Conservation (phyloP, 2,113 vertebrate genomes). For the Xenopus tropicalis region UCB_Xtro_10.0 CM004449.2:32286501-32287000, state of each 20-base stretch:
- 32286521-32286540: neutral
- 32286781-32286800: neutral
- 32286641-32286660: neutral
- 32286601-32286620: neutral
- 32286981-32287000: slow-evolving; percentile 41
- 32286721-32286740: slow-evolving; percentile 8
- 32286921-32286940: slow-evolving; percentile 42
- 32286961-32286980: slow-evolving; percentile 29
- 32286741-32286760: neutral
- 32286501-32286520: slow-evolving; percentile 7
- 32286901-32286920: slow-evolving; percentile 41
- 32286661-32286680: neutral
- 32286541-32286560: neutral
- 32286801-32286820: neutral
- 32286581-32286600: neutral
- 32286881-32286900: slow-evolving; percentile 40
- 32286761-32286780: slow-evolving; percentile 16
- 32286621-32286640: neutral
- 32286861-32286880: slow-evolving; percentile 43
- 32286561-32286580: neutral
- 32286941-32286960: slow-evolving; percentile 34
- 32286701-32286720: neutral
- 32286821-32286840: slow-evolving; percentile 39
- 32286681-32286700: neutral
- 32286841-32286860: slow-evolving; percentile 31